A percentile compares a stretch with the other conserved stretches of the same genome.
phyloP scores from a whole-genome alignment of 1,140 invertebrate species.

The Hycleus cichorii region DNA sequence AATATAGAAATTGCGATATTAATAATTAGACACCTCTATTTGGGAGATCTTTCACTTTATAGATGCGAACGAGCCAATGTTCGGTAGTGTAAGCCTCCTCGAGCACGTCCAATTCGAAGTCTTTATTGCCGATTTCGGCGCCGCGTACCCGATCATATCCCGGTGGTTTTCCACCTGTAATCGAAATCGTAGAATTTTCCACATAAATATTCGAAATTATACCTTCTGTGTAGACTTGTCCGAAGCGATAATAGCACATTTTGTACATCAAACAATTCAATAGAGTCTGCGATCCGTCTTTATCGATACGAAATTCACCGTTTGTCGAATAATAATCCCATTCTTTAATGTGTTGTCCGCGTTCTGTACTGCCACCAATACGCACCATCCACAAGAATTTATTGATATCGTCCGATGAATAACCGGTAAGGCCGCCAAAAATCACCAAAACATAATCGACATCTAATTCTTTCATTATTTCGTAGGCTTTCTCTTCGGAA shows the following conservation, averaged over 20 bases:
- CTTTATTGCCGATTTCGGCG: conserved; percentile 91
- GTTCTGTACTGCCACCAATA: conserved; percentile 91
- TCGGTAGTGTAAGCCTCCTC: conserved; percentile 95
- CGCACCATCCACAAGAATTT: conserved; percentile 99
- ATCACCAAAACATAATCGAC: conserved; percentile 98
- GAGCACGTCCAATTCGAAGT: conserved; percentile 85
- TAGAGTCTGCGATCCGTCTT: conserved; percentile 76
- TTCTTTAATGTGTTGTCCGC: conserved; percentile 91
- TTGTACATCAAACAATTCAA: conserved; percentile 95
- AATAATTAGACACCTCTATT: conserved; percentile 64
- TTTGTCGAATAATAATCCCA: conserved; percentile 91
- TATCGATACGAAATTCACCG: conserved; percentile 91
- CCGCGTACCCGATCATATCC: conserved; percentile 86
- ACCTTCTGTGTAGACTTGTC: conserved; percentile 87
- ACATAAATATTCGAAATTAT: too few species aligned
- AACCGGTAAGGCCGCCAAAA: conserved; percentile 96
- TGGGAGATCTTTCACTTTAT: conserved; percentile 85
- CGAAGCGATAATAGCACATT: conserved; percentile 93
- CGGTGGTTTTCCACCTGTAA: conserved; percentile 59
- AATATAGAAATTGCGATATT: neutral
- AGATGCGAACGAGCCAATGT: conserved; percentile 92
- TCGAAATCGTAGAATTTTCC: too few species aligned
- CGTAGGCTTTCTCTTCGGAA: conserved; percentile 90
- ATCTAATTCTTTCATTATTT: conserved; percentile 95
- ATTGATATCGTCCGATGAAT: conserved; percentile 97